Base-by-base conservation (phyloP, 2,888 invertebrate species). In the Ommatoiulus sabulosus region DNA sequence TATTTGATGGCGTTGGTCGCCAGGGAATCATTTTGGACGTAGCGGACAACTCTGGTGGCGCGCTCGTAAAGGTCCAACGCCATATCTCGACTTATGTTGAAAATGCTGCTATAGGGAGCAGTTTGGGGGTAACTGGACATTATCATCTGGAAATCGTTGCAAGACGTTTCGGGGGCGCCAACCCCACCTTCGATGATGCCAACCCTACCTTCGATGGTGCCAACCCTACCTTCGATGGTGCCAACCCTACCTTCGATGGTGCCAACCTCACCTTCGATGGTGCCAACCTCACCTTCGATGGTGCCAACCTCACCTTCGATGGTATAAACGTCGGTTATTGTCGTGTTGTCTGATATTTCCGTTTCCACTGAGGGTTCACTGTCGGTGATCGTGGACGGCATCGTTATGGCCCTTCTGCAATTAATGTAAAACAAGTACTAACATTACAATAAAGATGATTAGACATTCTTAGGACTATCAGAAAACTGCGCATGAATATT, bases 1-100 rank as follows among this genome's bases (percentile, higher is more conserved):
- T 57, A 72, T 17, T 87, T 87, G 57, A 87, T 72, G 63, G 43
- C 43, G 44, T 57, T 87, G 72, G 17, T 44, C 2, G 87, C 87
- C 15, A 87, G 12, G 12, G 87, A 87, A n/a, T 87, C 87, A n/a
- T 87, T 44, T 8, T 24, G 87, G 1, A 87, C n/a, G 72, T 72
- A 87, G n/a, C 43, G 57, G 3, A 87, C 24, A n/a, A 87, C 87
- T 17, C 35, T 4, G 35, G 43, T 24, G 7, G 44, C 44, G 5
- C 87, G 20, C 17, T 44, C 17, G 17, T 17, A 57, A 2, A 87
- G 17, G 44, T 87, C 87, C 1, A 44, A 0, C 0, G 44, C 43
- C 87, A 87, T 87, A 17, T 57, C 87, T 2, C n/a, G 24, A n/a
- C 63, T 44, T 17, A 87, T 87, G 17, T 72, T 57, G n/a, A 57